phyloP scores from a whole-genome alignment of 2,888 invertebrate species.

The Epinotia demarniana region DNA sequence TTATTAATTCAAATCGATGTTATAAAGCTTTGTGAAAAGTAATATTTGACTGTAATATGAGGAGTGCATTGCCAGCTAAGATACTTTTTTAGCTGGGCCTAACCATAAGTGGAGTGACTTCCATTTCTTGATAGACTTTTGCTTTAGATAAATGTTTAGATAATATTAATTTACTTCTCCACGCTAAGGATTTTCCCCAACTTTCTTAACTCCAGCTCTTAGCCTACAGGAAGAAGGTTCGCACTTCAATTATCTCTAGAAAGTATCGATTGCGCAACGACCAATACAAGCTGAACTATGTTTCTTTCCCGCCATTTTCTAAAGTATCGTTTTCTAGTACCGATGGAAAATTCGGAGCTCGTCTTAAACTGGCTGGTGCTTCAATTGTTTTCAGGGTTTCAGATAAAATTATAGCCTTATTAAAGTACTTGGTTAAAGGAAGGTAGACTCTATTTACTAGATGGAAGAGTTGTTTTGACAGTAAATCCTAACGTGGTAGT shows the following conservation, averaged over 20 bases:
- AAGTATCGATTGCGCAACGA: constrained; percentile 35
- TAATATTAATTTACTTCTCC: background rate
- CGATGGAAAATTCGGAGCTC: constrained; percentile 12
- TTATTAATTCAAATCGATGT: background rate
- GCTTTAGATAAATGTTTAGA: background rate
- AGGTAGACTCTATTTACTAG: background rate
- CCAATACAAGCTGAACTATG: constrained; percentile 25
- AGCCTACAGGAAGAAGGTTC: constrained; percentile 31
- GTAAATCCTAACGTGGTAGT: background rate
- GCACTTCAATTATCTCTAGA: constrained; percentile 39
- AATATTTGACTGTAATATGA: too few species aligned
- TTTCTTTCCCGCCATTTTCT: constrained; percentile 3
- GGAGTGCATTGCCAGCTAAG: too few species aligned
- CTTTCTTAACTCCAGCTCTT: constrained; percentile 10
- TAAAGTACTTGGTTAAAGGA: background rate
- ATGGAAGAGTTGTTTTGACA: constrained; percentile 7
- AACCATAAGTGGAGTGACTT: background rate
- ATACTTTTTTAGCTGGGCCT: too few species aligned
- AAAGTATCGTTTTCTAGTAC: constrained; percentile 3
- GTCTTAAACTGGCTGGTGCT: constrained; percentile 19
- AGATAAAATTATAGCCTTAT: constrained; percentile 2
- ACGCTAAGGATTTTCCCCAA: background rate
- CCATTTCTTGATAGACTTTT: background rate
- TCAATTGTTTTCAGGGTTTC: constrained; percentile 33
- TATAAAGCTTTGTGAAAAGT: background rate